phyloP scores from a whole-genome alignment of 2,888 invertebrate genomes.

The Drosophila glabriapex region DNA sequence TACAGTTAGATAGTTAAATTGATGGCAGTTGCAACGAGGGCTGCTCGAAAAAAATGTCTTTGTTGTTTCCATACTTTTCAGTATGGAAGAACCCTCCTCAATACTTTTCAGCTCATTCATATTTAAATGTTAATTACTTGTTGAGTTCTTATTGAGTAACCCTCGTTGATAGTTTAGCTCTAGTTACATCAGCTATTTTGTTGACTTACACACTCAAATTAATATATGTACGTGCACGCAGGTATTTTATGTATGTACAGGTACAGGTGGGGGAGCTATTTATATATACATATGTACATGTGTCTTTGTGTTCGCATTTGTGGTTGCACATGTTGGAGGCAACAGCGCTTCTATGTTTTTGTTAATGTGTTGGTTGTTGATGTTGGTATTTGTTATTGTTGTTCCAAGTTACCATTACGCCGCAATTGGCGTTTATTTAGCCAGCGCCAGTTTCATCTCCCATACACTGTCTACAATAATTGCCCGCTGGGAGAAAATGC shows the following conservation, averaged over 20 bases:
- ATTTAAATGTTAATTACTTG: background rate
- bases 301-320: conserved; percentile 27
- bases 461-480: conserved; percentile 54
- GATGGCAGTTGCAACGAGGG: conserved; percentile 5
- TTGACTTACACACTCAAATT: conserved; percentile 54
- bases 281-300: conserved; percentile 26
- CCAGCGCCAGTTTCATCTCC: conserved; percentile 26
- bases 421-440: conserved; percentile 61
- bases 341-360: conserved; percentile 17
- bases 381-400: conserved; percentile 41
- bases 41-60: background rate
- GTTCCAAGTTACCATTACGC: conserved; percentile 48
- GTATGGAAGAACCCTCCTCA: too few relatives aligned
- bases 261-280: background rate
- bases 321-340: conserved; percentile 26
- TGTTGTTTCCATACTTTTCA: background rate
- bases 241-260: background rate
- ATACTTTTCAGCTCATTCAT: background rate
- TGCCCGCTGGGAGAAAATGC: conserved; percentile 43
- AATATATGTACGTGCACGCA: conserved; percentile 34
- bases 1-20: conserved; percentile 4
- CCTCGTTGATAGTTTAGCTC: conserved; percentile 35
- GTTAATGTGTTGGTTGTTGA: conserved; percentile 49
- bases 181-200: conserved; percentile 46
- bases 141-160: background rate